Evolutionary conservation across 2,888 invertebrate species (phyloP), one percentile per base, ranked within the genome.

Genomic region (Limnephilus auricula): DNA sequence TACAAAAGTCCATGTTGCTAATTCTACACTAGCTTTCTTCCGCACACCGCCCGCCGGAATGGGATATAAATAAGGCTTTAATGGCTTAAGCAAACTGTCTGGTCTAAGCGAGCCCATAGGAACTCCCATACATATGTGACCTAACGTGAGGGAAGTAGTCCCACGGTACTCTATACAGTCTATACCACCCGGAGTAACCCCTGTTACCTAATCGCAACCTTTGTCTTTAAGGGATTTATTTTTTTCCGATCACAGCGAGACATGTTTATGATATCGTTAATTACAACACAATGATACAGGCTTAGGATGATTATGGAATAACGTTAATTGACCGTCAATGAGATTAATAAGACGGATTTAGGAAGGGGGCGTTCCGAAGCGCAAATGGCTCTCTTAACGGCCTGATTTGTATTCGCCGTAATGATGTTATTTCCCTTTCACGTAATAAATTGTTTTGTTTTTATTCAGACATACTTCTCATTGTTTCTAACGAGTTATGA

Each of bases 1-100:
- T 85, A 85, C 85, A 40, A 40, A 34, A 85, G 85, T 85, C 85
- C 40, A 80, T 92, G 92, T 92, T 92, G 85, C 90, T 90, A 92
- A 92, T 90, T 92, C 90, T 89, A 91, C 92, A 90, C 86, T 89
- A 89, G 90, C 90, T 92, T 92, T 92, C 89, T 90, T 90, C 90
- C 92, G 92, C 79, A 80, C 90, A 87, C 92, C 82, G 90, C 92
- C 89, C 92, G 79, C 91, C 89, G 90, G 92, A 92, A 92, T 91
- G 82, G 92, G 92, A 90, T 92, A 92, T 92, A 92, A 92, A 92
- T 92, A 92, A 92, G 91, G 92, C 91, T 92, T 92, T 92, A 92
- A 92, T 91, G 92, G 92, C 92, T 92, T 92, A 92, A 92, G 92
- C 92, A 92, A 92, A 92, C 92, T 92, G 92, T 92, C 92, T 92